Conservation (phyloP, 2,888 invertebrate species). For the Lomographa bimaculata region DNA sequence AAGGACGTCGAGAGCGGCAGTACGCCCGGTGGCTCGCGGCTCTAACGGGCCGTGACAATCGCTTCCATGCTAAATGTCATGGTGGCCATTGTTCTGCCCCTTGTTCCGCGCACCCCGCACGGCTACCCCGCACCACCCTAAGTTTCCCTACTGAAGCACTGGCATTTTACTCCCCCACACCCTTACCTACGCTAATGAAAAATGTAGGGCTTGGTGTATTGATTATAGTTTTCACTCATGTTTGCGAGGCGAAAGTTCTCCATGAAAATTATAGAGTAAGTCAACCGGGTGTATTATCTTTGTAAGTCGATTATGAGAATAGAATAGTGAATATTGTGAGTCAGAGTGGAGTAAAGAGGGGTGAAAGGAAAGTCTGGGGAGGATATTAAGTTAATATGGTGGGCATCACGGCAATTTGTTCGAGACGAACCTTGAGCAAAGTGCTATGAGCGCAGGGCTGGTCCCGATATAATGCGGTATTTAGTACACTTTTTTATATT, state of each 20-base stretch:
- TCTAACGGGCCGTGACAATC: slow-evolving; percentile 80
- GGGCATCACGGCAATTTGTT: slow-evolving; percentile 80
- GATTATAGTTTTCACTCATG: slow-evolving; percentile 43
- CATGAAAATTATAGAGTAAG: slow-evolving; percentile 20
- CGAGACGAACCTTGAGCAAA: slow-evolving; percentile 72
- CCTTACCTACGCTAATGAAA: slow-evolving; percentile 67
- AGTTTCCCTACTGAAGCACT: slow-evolving; percentile 61
- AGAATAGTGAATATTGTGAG: slow-evolving; percentile 52
- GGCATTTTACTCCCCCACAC: slow-evolving; percentile 68
- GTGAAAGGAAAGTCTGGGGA: slow-evolving; percentile 43
- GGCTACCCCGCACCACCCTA: slow-evolving; percentile 48
- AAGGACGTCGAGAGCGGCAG: slow-evolving; percentile 62
- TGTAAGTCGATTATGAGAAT: slow-evolving; percentile 41
- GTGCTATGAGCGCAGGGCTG: slow-evolving; percentile 65
- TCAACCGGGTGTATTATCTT: slow-evolving; percentile 39
- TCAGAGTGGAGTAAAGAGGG: slow-evolving; percentile 37
- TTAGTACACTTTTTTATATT: too few relatives aligned
- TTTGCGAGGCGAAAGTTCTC: slow-evolving; percentile 22
- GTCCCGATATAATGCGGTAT: slow-evolving; percentile 36
- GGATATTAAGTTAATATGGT: slow-evolving; percentile 78
- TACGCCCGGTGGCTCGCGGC: slow-evolving; percentile 67
- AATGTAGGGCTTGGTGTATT: slow-evolving; percentile 60
- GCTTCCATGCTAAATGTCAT: slow-evolving; percentile 83
- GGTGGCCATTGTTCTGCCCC: slow-evolving; percentile 77
- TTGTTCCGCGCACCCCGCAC: slow-evolving; percentile 45